phyloP scores from a whole-genome alignment of 2,113 vertebrate genomes.

The Rynchops niger region DNA sequence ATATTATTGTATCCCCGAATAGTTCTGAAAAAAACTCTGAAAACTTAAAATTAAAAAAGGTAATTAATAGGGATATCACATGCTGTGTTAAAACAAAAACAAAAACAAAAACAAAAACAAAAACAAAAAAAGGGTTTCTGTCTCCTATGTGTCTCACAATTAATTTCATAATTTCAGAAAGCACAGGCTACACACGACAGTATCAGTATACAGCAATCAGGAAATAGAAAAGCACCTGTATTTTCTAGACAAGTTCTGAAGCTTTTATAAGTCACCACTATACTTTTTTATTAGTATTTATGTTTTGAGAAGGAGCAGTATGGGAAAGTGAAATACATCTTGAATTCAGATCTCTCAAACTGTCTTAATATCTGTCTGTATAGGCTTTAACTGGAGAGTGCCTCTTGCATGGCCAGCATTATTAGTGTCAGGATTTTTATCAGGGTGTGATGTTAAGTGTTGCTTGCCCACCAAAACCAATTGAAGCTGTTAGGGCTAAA shows the following conservation, averaged over 20 bases:
- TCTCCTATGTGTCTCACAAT: neutral
- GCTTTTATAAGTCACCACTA: neutral
- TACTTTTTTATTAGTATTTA: neutral
- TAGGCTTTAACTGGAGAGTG: neutral
- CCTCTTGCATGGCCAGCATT: neutral
- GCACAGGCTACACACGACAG: neutral
- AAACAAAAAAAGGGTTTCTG: neutral
- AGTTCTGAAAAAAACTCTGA: neutral
- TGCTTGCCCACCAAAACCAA: neutral
- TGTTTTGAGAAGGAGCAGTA: neutral
- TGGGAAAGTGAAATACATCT: neutral
- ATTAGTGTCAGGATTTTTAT: neutral
- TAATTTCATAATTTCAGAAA: neutral
- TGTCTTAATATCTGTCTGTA: neutral
- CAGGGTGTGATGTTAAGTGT: neutral
- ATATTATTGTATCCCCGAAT: neutral
- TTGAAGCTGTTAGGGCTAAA: neutral
- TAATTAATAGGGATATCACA: neutral
- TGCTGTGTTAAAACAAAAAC: neutral
- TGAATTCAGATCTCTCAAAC: neutral
- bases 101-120: accelerated
- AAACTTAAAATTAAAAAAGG: neutral
- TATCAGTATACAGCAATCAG: neutral
- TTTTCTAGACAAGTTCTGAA: neutral
- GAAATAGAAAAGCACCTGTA: neutral